Evolutionary conservation across 2,888 invertebrate genomes (phyloP).

Genomic region (Dasypogon diadema): DNA sequence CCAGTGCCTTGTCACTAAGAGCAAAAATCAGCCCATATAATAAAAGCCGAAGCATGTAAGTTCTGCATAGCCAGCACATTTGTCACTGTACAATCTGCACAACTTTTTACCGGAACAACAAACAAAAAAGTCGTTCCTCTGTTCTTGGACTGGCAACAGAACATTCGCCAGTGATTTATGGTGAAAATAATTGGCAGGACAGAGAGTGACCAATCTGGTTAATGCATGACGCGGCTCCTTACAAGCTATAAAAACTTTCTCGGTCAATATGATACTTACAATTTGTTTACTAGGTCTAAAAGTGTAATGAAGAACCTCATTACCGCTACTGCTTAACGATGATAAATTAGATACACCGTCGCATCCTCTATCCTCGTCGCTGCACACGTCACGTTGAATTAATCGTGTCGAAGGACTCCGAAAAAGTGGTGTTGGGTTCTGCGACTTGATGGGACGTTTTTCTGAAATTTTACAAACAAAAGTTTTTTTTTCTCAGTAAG

Average conservation of each 20-base stretch:
- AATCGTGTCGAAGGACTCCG: slow-evolving; percentile 67
- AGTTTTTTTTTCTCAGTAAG: neutral
- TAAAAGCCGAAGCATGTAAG: neutral
- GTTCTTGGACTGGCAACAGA: neutral
- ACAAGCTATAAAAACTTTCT: neutral
- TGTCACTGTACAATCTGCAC: neutral
- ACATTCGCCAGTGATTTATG: neutral
- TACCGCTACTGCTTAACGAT: slow-evolving; percentile 65
- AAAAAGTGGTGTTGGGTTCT: slow-evolving; percentile 66
- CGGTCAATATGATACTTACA: slow-evolving; percentile 63
- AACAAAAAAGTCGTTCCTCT: neutral
- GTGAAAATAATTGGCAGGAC: neutral
- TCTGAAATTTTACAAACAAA: slow-evolving; percentile 60
- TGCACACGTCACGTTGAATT: slow-evolving; percentile 67
- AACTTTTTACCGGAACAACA: neutral
- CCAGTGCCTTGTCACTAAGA: no score
- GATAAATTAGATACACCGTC: slow-evolving; percentile 58
- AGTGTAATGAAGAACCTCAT: slow-evolving; percentile 68
- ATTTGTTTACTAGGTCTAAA: slow-evolving; percentile 70
- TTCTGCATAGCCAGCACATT: neutral
- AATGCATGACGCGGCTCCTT: neutral
- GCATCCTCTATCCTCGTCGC: slow-evolving; percentile 63
- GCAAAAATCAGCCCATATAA: neutral
- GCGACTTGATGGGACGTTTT: slow-evolving; percentile 67
- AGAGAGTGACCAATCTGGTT: neutral